Evolutionary conservation across 2,797 vertebrate genomes (phyloP), one percentile per base, ranked within the genome.

Genomic region (Cichlasoma orientale): DNA sequence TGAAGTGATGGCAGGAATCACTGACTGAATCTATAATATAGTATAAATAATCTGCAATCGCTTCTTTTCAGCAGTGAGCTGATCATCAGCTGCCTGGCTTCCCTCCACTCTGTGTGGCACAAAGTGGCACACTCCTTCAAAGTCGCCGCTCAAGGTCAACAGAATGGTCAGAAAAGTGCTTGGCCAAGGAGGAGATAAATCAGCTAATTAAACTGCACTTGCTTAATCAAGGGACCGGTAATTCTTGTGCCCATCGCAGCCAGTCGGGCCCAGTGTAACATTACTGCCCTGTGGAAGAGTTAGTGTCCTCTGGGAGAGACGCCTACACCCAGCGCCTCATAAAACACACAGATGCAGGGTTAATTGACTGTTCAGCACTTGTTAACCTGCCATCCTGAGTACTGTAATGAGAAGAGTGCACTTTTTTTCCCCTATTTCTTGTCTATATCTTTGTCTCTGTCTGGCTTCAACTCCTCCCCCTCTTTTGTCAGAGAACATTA

Each of bases 261-360:
- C 85, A 90, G 91, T 94, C 93, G 92, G 95, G 92, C 94, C 95
- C 95, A 55, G 81, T 73, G 77, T 86, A 83, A 82, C 96, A 96
- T 97, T 96, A 97, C 96, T 96, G 96, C 96, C 96, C 95, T 41
- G 92, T 93, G 93, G 95, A 97, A 97, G 96, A 97, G 95, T 97
- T 97, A 97, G 96, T 96, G 96, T 95, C 96, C 91, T 87, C 83
- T 80, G 90, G 92, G 91, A 91, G 81, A 79, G 82, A 74, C 88
- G 96, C 83, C 87, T 90, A 92, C 95, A 96, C 92, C 90, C 94
- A 66, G 89, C 79, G 95, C 96, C 95, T 97, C 96, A 96, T 98
- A 98, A 99, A 98, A 97, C 97, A 97, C 97, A 97, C 97, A 98
- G 97, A 98, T 97, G 98, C 97, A 96, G 96, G 96, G 97, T 98